Conservation (phyloP, 2,888 invertebrate genomes). For the Acronicta aceris region DNA sequence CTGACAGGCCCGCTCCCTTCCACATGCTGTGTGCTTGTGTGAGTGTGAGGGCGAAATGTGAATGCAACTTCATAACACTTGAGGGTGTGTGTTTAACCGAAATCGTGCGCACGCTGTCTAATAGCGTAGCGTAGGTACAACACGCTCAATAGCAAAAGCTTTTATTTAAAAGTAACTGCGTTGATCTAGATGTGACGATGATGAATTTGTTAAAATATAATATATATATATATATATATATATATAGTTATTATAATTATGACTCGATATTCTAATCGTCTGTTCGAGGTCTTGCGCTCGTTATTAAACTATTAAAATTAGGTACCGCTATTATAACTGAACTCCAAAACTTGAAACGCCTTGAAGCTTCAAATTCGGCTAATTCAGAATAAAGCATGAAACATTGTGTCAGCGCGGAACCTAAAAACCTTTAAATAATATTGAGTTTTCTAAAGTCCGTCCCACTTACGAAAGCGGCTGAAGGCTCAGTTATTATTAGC, state of each 20-base stretch:
- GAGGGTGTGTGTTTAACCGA: constrained; percentile 49
- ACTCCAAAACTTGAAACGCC: constrained; percentile 12
- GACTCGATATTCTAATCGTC: too few species aligned
- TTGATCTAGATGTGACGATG: not conserved
- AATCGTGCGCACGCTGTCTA: constrained; percentile 38
- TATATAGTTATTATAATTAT: too few species aligned
- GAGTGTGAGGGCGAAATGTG: constrained; percentile 40
- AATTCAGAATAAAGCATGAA: constrained; percentile 53
- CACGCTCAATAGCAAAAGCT: too few species aligned
- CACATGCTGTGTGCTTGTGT: constrained; percentile 23
- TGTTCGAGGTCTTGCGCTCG: too few species aligned
- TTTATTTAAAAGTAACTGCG: not conserved
- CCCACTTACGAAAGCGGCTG: constrained; percentile 81
- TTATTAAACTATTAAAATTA: too few species aligned
- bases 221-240: too few species aligned
- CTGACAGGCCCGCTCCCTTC: constrained; percentile 72
- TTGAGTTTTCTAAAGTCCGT: constrained; percentile 77
- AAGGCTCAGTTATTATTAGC: constrained; percentile 78
- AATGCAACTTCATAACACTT: constrained; percentile 29
- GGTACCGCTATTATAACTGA: constrained; percentile 9
- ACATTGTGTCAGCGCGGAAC: constrained; percentile 52
- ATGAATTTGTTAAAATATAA: too few species aligned
- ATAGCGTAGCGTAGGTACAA: not conserved
- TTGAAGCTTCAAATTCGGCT: constrained; percentile 50
- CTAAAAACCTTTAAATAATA: constrained; percentile 68